Base-by-base conservation (phyloP, 2,797 vertebrate species). In the Clarias platycephalus region DNA sequence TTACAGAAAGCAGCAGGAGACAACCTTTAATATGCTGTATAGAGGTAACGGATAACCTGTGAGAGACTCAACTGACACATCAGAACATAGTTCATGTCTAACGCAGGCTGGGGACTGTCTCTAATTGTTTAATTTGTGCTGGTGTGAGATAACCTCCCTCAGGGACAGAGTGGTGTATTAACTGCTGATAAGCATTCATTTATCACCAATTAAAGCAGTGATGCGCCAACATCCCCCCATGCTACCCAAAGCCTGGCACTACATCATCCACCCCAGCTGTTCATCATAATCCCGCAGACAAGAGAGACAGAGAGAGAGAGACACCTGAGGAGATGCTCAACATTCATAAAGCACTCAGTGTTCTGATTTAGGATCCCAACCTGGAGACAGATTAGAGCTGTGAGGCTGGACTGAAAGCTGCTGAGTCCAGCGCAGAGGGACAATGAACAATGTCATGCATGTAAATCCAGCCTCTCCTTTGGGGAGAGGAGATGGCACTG, bases 51-150 rank as follows among this genome's bases (percentile, higher is more conserved):
- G 77, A 84, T 68, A 75, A 77, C 24, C 64, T 82, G 81, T 10
- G 26, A 66, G 9, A 66, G 9, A 80, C 40, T 72, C 80, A 75
- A 68, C 66, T 72, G 89, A 82, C 86, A 83, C 82, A 87, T 83
- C 64, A 68, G 64, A 76, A 66, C 22, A 55, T 70, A 81, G 81
- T 86, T 89, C 81, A 84, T 37, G 57, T 18, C 72, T 78, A 34
- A 80, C 60, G 28, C 37, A 68, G 66, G 34, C 77, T 70, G 71
- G 44, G 49, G 85, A 80, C 55, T 49, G 60, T 22, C 31, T 60
- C 84, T 89, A 89, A 88, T 88, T 34, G 76, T 80, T 89, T 89
- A 88, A 90, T 90, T 83, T 81, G 82, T 31, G 62, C 81, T 86
- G 86, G 76, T 79, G 82, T 86, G 86, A 83, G 57, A 87, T 34